Evolutionary conservation across 2,888 invertebrate genomes (phyloP), one percentile per base, ranked within the genome.

Genomic region (Alsophila aescularia): DNA sequence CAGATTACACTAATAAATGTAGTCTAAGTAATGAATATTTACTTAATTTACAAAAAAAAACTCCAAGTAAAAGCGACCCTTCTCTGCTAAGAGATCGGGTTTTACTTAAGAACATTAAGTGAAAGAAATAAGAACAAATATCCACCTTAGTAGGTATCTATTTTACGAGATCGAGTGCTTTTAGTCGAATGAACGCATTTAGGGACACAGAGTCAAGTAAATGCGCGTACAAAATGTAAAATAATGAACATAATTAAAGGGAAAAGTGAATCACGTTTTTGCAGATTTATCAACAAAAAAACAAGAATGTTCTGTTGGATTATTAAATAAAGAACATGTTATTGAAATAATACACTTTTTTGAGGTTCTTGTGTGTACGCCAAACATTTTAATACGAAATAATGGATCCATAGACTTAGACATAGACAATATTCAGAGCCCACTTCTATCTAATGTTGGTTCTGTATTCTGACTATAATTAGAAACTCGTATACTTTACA

Each of bases 91-190:
- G 64, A 70, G 69, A 72, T 74, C 64, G 67, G 59, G 47, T 52
- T 71, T 67, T 75, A 75, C 75, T 75, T 74, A 70, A 77, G 75
- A 72, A 72, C 78, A 77, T 79, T 76, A 79, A 75, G 73, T 62
- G 68, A 75, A 76, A 77, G 70, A 73, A 77, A 73, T 72, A 69
- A 63, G 71, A 70, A 74, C 72, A 71, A 75, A 76, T 72, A 75
- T 67, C 67, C 21, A 53, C 53, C 52, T 54, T 42, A 69, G 72
- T 69, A 64, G 54, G 63, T 66, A 66, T 64, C 50, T 70, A 66
- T 70, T 72, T 77, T 73, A 72, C 66, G 72, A 75, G 75, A 79
- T 77, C 73, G 75, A 75, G 73, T 71, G 81, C 81, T 81, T 78
- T 81, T 81, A 81, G 77, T 69, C 56, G 69, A 77, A 80, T 81